Conservation (phyloP, 2,888 invertebrate genomes). For the Hofmannophila pseudospretella region DNA sequence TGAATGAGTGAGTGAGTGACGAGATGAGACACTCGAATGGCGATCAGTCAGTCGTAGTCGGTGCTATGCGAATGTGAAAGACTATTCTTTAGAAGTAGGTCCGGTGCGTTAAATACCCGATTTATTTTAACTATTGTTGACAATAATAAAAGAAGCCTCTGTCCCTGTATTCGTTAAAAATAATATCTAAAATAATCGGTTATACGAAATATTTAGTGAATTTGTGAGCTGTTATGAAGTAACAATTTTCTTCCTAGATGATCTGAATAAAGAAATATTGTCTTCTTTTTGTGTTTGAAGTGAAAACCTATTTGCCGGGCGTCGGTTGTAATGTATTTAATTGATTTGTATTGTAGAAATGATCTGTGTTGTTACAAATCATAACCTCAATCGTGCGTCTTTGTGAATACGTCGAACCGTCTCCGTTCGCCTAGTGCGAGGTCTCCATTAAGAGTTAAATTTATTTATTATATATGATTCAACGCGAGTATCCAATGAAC, state of each 20-base stretch:
- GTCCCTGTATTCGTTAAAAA: not conserved
- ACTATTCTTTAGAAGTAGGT: slow-evolving; percentile 16
- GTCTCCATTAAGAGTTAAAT: slow-evolving; percentile 46
- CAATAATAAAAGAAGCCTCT: not conserved
- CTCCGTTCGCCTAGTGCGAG: slow-evolving; percentile 47
- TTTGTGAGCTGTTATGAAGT: slow-evolving; percentile 26
- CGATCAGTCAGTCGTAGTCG: slow-evolving; percentile 22
- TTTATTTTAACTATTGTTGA: slow-evolving; percentile 1
- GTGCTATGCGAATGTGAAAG: slow-evolving; percentile 17
- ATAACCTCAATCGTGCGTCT: slow-evolving; percentile 65
- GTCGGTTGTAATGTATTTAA: slow-evolving; percentile 37
- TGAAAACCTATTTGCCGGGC: slow-evolving; percentile 24
- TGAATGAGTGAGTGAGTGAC: slow-evolving; percentile 34
- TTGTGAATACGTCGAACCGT: slow-evolving; percentile 65
- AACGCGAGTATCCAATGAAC: slow-evolving; percentile 80
- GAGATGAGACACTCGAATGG: slow-evolving; percentile 18
- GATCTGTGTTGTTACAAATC: slow-evolving; percentile 53
- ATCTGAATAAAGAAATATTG: slow-evolving; percentile 41
- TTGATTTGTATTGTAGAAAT: slow-evolving; percentile 40
- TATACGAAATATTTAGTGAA: not conserved
- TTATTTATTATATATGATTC: slow-evolving; percentile 75
- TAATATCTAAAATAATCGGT: not conserved
- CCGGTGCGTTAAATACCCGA: slow-evolving; percentile 9
- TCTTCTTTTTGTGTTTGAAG: slow-evolving; percentile 22
- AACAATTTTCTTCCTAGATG: slow-evolving; percentile 45